phyloP scores from a whole-genome alignment of 1,140 invertebrate species.

The Olivierus martensii region DNA sequence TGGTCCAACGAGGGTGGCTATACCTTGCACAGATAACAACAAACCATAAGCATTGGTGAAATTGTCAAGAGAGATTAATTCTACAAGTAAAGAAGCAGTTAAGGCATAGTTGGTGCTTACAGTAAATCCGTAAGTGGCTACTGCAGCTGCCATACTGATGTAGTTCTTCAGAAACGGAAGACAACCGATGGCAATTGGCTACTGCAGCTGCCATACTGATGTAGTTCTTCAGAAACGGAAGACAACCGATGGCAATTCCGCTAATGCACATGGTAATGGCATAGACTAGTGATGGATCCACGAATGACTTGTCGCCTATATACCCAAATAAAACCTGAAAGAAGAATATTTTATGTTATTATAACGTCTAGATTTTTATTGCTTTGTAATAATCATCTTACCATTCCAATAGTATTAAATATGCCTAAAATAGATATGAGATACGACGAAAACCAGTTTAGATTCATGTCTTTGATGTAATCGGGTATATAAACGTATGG shows the following conservation, averaged over 20 bases:
- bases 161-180: constrained; percentile 56
- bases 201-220: constrained; percentile 35
- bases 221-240: constrained; percentile 55
- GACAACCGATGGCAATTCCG: constrained; percentile 49
- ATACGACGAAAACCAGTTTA: constrained; percentile 54
- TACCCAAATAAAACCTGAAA: constrained; percentile 71
- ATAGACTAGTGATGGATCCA: constrained; percentile 57
- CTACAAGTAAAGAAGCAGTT: constrained; percentile 70
- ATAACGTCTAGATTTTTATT: too few species aligned
- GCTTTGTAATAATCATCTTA: constrained; percentile 36
- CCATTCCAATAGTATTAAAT: constrained; percentile 70
- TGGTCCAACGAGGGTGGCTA: constrained; percentile 73
- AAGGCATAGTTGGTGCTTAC: constrained; percentile 78
- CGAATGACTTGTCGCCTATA: constrained; percentile 62
- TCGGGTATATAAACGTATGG: constrained; percentile 74
- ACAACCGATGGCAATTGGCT: constrained; percentile 41
- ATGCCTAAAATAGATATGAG: constrained; percentile 76
- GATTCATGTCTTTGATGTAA: constrained; percentile 44
- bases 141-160: constrained; percentile 37
- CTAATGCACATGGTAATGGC: constrained; percentile 61
- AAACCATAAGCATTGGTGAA: constrained; percentile 84
- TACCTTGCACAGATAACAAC: constrained; percentile 68
- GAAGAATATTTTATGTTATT: too few species aligned
- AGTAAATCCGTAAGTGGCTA: constrained; percentile 54
- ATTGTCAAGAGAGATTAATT: constrained; percentile 65